Conservation (phyloP, 2,113 vertebrate species). For the Hoplias malabaricus region DNA sequence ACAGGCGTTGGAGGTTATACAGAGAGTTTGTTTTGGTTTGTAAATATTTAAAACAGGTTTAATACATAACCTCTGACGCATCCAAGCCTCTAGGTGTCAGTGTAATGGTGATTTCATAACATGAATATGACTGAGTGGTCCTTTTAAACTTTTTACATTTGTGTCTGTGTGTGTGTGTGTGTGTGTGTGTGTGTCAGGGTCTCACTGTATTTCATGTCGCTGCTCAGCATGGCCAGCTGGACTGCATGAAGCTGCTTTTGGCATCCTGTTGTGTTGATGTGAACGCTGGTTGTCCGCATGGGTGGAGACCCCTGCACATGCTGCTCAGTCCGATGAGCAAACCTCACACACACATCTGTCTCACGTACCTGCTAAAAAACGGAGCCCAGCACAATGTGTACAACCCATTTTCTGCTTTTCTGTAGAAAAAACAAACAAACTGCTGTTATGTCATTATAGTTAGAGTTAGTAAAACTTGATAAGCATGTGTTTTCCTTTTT, state of each 20-base stretch:
- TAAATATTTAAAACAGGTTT: too few species aligned
- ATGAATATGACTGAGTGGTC: too few species aligned
- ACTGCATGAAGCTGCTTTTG: slow-evolving; percentile 51
- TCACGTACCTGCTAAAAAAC: slow-evolving; percentile 63
- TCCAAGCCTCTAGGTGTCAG: too few species aligned
- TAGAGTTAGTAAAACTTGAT: too few species aligned
- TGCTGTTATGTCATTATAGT: not conserved
- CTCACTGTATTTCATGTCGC: slow-evolving; percentile 60
- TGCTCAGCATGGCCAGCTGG: slow-evolving; percentile 56
- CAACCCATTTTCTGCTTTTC: not conserved
- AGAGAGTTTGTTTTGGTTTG: too few species aligned
- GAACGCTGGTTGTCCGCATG: slow-evolving; percentile 49
- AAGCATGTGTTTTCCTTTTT: too few species aligned
- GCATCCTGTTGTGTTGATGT: slow-evolving; percentile 42
- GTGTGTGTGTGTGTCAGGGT: slow-evolving; percentile 51
- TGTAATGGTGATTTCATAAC: too few species aligned
- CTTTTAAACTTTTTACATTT: too few species aligned
- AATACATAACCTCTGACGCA: too few species aligned
- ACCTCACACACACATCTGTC: slow-evolving; percentile 48
- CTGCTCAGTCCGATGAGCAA: slow-evolving; percentile 50
- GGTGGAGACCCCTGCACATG: slow-evolving; percentile 65
- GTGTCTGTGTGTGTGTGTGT: slow-evolving; percentile 3
- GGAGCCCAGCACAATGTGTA: slow-evolving; percentile 64
- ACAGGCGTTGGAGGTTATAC: too few species aligned
- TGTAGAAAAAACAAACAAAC: not conserved